These are phyloP conservation scores for Anser brachyrhynchus DNA, from an alignment of 2,113 vertebrate genomes.

Conservation along the genomic window DNA sequence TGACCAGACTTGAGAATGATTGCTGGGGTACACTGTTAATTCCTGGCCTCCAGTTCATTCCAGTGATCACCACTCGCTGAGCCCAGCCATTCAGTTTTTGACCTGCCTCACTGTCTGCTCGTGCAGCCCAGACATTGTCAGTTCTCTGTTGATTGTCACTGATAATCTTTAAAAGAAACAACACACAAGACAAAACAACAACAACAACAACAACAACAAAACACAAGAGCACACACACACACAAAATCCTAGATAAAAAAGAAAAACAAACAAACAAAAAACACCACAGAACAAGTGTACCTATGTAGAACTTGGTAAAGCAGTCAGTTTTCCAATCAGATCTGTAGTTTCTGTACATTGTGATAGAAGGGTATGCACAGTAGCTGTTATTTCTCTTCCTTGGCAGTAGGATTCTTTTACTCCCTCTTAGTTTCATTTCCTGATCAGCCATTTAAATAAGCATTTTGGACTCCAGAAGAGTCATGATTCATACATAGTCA, in stretches of 20 bases:
- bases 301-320: not conserved
- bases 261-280: not conserved
- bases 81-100: not conserved
- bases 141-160: not conserved
- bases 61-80: not conserved
- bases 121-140: not conserved
- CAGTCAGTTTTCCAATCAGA: not conserved
- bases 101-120: not conserved
- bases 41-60: not conserved
- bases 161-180: not conserved
- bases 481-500: not conserved
- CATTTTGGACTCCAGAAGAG: not conserved
- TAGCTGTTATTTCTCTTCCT: not conserved
- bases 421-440: not conserved
- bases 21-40: not conserved
- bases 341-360: not conserved
- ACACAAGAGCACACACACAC: not conserved
- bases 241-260: not conserved
- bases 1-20: not conserved
- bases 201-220: no score
- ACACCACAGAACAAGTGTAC: not conserved
- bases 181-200: not conserved
- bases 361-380: not conserved
- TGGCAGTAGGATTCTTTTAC: not conserved
- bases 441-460: not conserved